These are phyloP conservation scores for Cylloceria caligata DNA, from an alignment of 2,888 invertebrate species.

Conservation along the genomic window DNA sequence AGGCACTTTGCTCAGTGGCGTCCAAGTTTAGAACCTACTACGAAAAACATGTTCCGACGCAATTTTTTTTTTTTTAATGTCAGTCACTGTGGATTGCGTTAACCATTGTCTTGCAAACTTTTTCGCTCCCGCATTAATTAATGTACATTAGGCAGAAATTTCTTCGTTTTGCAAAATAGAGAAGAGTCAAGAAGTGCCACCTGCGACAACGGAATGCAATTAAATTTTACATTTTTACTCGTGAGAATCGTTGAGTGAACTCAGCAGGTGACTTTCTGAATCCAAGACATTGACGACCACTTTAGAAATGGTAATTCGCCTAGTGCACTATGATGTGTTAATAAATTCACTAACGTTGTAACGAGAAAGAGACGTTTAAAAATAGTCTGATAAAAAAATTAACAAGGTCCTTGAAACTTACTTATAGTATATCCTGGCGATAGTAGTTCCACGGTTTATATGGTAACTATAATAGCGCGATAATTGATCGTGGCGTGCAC, in stretches of 20 bases:
- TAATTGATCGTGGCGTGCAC: constrained; percentile 68
- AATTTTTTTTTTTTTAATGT: background rate
- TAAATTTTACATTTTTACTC: background rate
- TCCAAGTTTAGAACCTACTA: background rate
- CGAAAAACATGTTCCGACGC: background rate
- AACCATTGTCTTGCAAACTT: background rate
- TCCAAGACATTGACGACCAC: background rate
- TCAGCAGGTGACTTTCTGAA: background rate
- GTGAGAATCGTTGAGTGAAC: background rate
- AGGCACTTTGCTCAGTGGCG: constrained; percentile 20
- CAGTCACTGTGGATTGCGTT: background rate
- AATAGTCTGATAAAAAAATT: constrained; percentile 39
- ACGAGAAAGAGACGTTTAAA: constrained; percentile 53
- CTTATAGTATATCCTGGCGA: constrained; percentile 49
- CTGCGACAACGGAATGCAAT: background rate
- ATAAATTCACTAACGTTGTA: constrained; percentile 39
- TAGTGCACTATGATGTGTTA: constrained; percentile 30
- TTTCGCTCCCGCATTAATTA: too few species aligned
- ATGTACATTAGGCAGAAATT: too few species aligned
- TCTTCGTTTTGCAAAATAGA: too few species aligned
- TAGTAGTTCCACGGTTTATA: constrained; percentile 47
- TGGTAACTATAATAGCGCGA: constrained; percentile 66
- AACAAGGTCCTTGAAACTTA: constrained; percentile 58
- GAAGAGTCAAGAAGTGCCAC: too few species aligned
- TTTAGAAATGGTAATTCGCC: background rate